Percentiles rank a stretch among this genome's conserved stretches.
Conservation (phyloP, 2,888 invertebrate genomes). For the Melipona bicolor region DNA sequence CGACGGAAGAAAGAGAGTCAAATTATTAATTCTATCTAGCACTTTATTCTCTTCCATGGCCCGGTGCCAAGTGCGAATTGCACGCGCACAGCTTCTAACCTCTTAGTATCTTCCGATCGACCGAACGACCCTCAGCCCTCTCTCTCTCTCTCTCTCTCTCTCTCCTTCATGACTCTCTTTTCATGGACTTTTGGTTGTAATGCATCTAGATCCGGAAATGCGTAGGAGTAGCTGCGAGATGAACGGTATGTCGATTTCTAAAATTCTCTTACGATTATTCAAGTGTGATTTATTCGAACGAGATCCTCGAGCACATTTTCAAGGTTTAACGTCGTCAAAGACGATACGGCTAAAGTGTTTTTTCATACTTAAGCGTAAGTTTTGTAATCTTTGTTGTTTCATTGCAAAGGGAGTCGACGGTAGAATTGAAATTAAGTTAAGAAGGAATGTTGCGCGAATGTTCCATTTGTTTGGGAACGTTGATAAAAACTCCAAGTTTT, state of each 20-base stretch:
- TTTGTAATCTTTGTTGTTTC: neutral
- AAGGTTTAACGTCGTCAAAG: no score
- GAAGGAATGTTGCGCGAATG: neutral
- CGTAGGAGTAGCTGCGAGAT: neutral
- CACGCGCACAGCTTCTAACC: conserved; percentile 45
- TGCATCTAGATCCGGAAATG: neutral
- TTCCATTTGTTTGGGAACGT: neutral
- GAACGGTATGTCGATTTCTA: neutral
- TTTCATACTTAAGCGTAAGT: neutral
- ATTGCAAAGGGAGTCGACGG: conserved; percentile 31
- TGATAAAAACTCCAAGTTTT: neutral
- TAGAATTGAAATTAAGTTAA: neutral
- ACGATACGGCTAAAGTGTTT: neutral
- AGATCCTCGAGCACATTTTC: neutral
- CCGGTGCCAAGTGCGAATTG: conserved; percentile 65
- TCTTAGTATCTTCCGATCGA: conserved; percentile 31
- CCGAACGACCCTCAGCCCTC: neutral
- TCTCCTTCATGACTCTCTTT: neutral
- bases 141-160: neutral
- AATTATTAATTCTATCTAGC: conserved; percentile 66
- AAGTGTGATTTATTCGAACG: neutral
- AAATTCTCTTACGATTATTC: neutral
- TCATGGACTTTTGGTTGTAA: neutral
- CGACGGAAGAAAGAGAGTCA: conserved; percentile 44
- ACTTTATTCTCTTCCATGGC: conserved; percentile 62